Conservation (phyloP, 2,797 vertebrate genomes). For the Gymnothorax reevesii region DNA sequence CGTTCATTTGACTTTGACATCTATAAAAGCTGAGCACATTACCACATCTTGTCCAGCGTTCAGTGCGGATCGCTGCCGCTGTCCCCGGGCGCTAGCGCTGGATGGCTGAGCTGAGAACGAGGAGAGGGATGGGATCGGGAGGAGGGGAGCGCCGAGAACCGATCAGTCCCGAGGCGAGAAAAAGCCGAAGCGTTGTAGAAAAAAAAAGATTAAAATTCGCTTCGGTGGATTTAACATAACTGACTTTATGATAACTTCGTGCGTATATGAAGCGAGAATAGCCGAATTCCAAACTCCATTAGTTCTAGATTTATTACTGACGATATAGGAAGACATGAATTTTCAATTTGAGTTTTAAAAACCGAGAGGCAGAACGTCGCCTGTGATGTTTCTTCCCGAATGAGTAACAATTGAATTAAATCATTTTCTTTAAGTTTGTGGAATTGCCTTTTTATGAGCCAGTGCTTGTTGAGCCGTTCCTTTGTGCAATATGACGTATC, state of each 20-base stretch:
- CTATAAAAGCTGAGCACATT: conserved; percentile 7
- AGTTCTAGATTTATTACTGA: conserved; percentile 12
- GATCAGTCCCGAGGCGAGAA: conserved; percentile 11
- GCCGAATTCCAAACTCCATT: conserved; percentile 8
- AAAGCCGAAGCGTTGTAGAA: conserved; percentile 17
- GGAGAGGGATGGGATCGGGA: neutral
- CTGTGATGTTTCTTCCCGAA: neutral
- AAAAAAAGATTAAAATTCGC: conserved; percentile 31
- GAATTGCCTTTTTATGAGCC: neutral
- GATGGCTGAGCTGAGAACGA: conserved; percentile 19
- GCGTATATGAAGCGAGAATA: conserved; percentile 4
- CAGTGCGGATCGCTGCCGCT: conserved; percentile 1
- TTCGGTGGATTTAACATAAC: conserved; percentile 30
- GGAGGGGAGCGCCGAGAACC: neutral
- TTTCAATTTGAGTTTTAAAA: neutral
- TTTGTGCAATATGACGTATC: neutral
- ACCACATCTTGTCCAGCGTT: neutral
- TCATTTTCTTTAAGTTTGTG: neutral
- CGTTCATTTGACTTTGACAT: neutral
- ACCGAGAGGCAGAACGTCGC: too few species aligned
- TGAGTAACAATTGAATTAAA: neutral
- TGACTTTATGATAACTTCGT: conserved; percentile 21
- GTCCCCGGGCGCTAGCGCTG: conserved; percentile 24
- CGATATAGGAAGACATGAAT: conserved; percentile 18
- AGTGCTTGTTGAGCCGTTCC: neutral